Percentiles rank a stretch among this genome's conserved stretches.
phyloP scores from a whole-genome alignment of 2,113 vertebrate species.

The Neotragus moschatus region DNA sequence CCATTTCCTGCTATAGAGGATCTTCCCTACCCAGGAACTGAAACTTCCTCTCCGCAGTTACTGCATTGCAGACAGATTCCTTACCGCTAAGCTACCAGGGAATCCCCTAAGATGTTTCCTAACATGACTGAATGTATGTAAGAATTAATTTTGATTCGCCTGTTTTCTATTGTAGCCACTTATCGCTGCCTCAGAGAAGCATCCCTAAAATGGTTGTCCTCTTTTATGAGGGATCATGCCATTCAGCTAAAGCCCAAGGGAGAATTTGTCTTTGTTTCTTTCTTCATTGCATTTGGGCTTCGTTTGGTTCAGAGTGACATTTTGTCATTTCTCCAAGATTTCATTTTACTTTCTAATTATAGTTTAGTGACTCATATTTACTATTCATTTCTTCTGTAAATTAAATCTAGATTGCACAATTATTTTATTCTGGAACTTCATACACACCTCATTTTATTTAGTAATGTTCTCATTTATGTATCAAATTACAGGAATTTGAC shows the following conservation, averaged over 20 bases:
- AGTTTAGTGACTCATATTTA: slow-evolving; percentile 39
- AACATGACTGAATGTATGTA: neutral
- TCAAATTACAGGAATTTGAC: neutral
- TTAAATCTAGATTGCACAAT: slow-evolving; percentile 35
- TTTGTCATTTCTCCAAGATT: slow-evolving; percentile 15
- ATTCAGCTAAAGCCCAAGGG: neutral
- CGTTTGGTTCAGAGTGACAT: neutral
- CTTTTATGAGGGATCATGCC: neutral
- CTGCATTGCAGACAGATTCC: neutral
- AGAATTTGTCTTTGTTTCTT: neutral
- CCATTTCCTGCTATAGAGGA: neutral
- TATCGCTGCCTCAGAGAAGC: neutral
- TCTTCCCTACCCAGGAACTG: neutral
- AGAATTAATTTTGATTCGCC: neutral
- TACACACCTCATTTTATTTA: slow-evolving; percentile 13
- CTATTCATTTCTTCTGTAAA: slow-evolving; percentile 44
- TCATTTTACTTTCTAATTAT: slow-evolving; percentile 44
- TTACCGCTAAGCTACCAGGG: neutral
- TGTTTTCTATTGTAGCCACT: neutral
- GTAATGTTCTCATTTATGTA: slow-evolving; percentile 32
- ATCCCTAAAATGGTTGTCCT: neutral
- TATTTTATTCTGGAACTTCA: neutral
- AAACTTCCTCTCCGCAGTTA: neutral
- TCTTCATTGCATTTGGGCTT: neutral
- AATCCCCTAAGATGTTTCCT: neutral